A percentile compares a stretch with the other conserved stretches of the same genome.
Conservation (phyloP, 2,113 vertebrate species). For the Baryphthengus martii region DNA sequence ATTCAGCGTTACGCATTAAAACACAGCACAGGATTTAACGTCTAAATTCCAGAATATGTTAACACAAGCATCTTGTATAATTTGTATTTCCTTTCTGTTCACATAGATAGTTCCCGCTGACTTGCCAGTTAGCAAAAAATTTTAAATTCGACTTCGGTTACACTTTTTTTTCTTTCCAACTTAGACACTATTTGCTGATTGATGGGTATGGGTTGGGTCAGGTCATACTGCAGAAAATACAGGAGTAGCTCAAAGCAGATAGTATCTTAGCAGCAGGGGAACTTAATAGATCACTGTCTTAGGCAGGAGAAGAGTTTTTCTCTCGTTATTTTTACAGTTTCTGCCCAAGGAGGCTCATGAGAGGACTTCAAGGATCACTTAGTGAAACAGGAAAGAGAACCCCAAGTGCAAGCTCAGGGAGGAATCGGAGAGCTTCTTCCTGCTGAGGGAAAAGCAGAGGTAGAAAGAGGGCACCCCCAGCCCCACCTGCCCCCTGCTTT, state of each 20-base stretch:
- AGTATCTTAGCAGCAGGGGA: constrained; percentile 18
- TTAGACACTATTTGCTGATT: neutral
- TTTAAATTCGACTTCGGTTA: neutral
- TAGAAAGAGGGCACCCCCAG: neutral
- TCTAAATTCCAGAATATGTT: neutral
- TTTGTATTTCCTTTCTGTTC: neutral
- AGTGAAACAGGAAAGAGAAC: neutral
- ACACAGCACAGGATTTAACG: neutral
- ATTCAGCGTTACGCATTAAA: neutral
- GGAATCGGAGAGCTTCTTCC: neutral
- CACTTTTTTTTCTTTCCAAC: neutral
- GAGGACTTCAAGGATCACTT: neutral
- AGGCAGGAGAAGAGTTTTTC: neutral
- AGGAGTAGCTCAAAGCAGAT: neutral
- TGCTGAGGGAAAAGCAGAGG: neutral
- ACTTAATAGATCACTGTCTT: neutral
- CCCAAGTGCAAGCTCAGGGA: neutral
- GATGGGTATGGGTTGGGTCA: neutral
- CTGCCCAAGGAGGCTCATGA: neutral
- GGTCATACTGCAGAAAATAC: neutral
- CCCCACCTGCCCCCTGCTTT: neutral
- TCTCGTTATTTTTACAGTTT: neutral
- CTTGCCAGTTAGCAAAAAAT: neutral
- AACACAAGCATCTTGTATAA: neutral
- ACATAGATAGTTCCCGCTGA: fast-evolving